A percentile compares a stretch with the other conserved stretches of the same genome.
Evolutionary conservation across 2,888 invertebrate genomes (phyloP).

Genomic region (Nezara viridula): DNA sequence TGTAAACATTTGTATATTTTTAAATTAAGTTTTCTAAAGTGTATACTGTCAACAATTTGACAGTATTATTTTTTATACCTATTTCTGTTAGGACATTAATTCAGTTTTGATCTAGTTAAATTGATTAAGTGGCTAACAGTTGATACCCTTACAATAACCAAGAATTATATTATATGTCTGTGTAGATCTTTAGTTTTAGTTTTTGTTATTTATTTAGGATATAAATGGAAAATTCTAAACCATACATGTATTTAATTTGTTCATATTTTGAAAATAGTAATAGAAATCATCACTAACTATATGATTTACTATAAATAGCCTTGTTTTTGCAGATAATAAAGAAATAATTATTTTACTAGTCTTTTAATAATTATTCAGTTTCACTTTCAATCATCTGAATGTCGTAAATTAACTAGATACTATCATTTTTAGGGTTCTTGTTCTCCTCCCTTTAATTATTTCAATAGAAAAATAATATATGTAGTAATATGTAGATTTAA

Average conservation of each 20-base stretch:
- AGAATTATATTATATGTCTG: not conserved
- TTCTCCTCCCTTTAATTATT: no score
- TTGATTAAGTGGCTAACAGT: not conserved
- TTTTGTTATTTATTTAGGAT: no score
- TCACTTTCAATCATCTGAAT: not conserved
- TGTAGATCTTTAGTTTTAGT: not conserved
- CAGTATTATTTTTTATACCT: not conserved
- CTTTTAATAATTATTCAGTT: not conserved
- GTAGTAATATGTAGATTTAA: no score
- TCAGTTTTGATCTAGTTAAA: not conserved
- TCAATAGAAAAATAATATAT: no score
- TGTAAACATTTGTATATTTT: slow-evolving; percentile 16
- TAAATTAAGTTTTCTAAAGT: not conserved
- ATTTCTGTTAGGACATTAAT: not conserved
- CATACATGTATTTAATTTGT: not conserved
- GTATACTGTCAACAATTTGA: not conserved
- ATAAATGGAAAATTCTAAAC: no score
- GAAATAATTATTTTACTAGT: not conserved
- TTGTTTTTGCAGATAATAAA: not conserved
- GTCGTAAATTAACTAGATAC: not conserved
- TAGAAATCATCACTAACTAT: not conserved
- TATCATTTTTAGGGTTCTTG: no score
- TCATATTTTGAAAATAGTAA: not conserved
- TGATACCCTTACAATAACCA: not conserved
- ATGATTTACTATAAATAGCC: not conserved